Percentiles rank a stretch among this genome's conserved stretches.
Evolutionary conservation across 1,140 invertebrate genomes (phyloP).

Genomic region (Drosophila sechellia): DNA sequence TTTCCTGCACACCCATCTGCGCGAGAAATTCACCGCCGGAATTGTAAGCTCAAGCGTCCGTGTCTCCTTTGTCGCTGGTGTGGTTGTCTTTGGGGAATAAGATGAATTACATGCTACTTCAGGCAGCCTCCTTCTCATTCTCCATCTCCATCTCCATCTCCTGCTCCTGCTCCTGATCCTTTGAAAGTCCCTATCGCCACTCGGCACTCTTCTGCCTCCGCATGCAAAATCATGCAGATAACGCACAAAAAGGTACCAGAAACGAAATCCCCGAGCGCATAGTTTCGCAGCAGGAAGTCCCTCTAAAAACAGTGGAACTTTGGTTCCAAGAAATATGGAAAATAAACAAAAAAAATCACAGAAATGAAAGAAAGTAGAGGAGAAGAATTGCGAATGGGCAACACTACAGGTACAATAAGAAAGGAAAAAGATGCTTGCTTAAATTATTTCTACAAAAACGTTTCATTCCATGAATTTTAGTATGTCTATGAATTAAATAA

Average conservation of each 20-base stretch:
- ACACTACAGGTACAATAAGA: not conserved
- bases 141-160: not conserved
- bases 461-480: not conserved
- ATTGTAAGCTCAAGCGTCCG: slow-evolving; percentile 58
- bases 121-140: slow-evolving; percentile 6
- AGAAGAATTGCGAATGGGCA: not conserved
- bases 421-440: not conserved
- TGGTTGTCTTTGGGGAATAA: slow-evolving; percentile 77
- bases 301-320: slow-evolving; percentile 29
- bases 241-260: slow-evolving; percentile 70
- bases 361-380: not conserved
- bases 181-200: slow-evolving; percentile 8
- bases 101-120: slow-evolving; percentile 81
- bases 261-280: slow-evolving; percentile 79
- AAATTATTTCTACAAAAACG: not conserved
- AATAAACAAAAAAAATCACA: not conserved
- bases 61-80: slow-evolving; percentile 40
- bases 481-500: too few species aligned
- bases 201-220: slow-evolving; percentile 14
- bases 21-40: slow-evolving; percentile 41
- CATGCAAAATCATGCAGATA: slow-evolving; percentile 69
- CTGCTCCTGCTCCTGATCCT: not conserved
- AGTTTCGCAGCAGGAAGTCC: slow-evolving; percentile 54
- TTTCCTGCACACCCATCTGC: slow-evolving; percentile 1
- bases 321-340: slow-evolving; percentile 7